Evolutionary conservation across 2,888 invertebrate genomes (phyloP).

Genomic region (Icerya purchasi): DNA sequence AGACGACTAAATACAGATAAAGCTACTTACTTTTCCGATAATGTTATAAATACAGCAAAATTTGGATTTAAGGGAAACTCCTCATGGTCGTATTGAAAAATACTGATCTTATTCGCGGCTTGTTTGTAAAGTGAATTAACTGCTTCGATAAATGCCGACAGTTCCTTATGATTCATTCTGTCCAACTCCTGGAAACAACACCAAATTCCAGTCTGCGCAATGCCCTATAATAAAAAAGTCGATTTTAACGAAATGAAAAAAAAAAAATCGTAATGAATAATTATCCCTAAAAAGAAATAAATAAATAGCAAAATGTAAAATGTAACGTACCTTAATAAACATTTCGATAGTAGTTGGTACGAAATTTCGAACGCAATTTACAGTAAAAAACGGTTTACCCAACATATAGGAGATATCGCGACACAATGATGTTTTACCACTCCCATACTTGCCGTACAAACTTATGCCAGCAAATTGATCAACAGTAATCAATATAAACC

Average conservation of each 20-base stretch:
- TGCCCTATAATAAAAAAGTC: not conserved
- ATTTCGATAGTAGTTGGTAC: not conserved
- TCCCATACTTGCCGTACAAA: not conserved
- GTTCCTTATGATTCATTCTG: not conserved
- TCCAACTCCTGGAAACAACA: not conserved
- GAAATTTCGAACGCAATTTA: not conserved
- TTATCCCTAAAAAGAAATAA: too few species aligned
- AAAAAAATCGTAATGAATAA: too few species aligned
- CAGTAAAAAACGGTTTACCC: not conserved
- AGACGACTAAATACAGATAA: too few species aligned
- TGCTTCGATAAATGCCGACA: not conserved
- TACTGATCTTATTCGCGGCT: not conserved
- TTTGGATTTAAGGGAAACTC: not conserved
- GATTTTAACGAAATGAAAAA: too few species aligned
- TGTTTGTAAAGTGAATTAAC: not conserved
- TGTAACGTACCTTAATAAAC: not conserved
- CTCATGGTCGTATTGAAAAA: too few species aligned
- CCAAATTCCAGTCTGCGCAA: not conserved
- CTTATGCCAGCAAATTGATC: not conserved
- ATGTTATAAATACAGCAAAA: not conserved
- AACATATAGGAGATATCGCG: not conserved
- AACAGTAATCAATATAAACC: slow-evolving; percentile 23
- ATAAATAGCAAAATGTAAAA: too few species aligned
- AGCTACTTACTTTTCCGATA: not conserved
- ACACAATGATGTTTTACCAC: not conserved